These are phyloP conservation scores for Drosophila hydei DNA, from an alignment of 1,140 invertebrate genomes.

Conservation along the genomic window DNA sequence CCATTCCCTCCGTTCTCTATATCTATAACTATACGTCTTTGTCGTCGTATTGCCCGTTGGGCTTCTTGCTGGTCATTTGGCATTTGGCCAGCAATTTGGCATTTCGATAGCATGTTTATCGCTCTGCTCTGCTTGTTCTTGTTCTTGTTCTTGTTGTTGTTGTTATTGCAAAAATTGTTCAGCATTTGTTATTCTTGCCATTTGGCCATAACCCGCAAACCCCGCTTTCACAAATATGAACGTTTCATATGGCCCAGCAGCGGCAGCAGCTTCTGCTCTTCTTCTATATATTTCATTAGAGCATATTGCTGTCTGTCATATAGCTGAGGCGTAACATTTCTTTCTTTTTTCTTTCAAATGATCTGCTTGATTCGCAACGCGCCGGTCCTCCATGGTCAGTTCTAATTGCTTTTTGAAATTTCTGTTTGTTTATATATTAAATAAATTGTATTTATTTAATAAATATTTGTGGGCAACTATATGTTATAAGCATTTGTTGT, in stretches of 20 bases:
- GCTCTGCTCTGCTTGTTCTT: slow-evolving; percentile 33
- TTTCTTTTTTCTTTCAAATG: slow-evolving; percentile 4
- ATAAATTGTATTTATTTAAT: too few species aligned
- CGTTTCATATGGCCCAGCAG: background rate
- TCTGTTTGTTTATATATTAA: too few species aligned
- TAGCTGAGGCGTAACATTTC: background rate
- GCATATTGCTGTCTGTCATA: slow-evolving; percentile 1
- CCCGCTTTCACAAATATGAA: background rate
- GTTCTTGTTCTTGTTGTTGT: slow-evolving; percentile 18
- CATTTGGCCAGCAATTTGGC: slow-evolving; percentile 76
- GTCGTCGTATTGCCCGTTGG: slow-evolving; percentile 15
- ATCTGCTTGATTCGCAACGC: background rate
- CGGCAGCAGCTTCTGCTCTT: background rate
- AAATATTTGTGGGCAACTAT: too few species aligned
- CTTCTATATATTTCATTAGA: slow-evolving; percentile 14
- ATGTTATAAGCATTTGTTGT: too few species aligned
- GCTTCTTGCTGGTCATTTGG: slow-evolving; percentile 67
- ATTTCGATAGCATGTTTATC: slow-evolving; percentile 74
- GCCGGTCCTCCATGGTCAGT: background rate
- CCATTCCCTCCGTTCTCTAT: background rate
- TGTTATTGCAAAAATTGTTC: slow-evolving; percentile 41
- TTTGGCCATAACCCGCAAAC: background rate
- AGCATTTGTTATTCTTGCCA: slow-evolving; percentile 38
- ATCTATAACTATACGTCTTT: background rate
- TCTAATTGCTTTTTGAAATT: background rate